A percentile compares a stretch with the other conserved stretches of the same genome.
These are phyloP conservation scores for Ciconia nigra DNA, from an alignment of 2,797 vertebrate genomes.

Conservation along the genomic window DNA sequence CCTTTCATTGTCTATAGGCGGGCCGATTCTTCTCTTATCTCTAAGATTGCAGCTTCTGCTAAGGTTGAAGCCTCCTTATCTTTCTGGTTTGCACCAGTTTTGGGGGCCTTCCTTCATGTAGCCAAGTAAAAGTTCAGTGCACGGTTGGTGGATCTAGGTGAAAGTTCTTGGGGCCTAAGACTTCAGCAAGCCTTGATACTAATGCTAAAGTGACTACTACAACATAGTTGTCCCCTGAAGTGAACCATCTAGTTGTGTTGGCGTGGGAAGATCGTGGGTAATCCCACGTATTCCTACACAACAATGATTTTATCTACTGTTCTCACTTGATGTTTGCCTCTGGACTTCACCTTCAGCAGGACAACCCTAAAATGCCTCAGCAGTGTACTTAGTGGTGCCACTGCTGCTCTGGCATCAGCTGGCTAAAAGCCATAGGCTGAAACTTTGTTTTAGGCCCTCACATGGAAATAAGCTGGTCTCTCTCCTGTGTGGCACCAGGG, in stretches of 20 bases:
- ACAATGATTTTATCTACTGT: background rate
- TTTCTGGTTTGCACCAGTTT: too few relatives aligned
- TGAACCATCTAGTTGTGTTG: background rate
- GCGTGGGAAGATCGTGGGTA: background rate
- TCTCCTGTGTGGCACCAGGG: background rate
- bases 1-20: too few relatives aligned
- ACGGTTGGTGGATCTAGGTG: too few relatives aligned
- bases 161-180: too few relatives aligned
- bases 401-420: background rate
- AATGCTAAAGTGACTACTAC: too few relatives aligned
- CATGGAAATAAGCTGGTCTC: background rate
- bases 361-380: background rate
- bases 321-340: background rate
- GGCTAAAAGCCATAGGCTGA: too few relatives aligned
- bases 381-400: background rate
- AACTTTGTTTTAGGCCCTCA: background rate
- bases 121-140: too few relatives aligned
- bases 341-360: background rate
- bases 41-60: too few relatives aligned
- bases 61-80: too few relatives aligned
- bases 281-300: background rate
- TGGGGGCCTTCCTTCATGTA: too few relatives aligned
- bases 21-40: too few relatives aligned
- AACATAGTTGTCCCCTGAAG: background rate
- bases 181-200: too few relatives aligned